phyloP scores from a whole-genome alignment of 2,113 vertebrate species.

The Mustela nigripes region DNA sequence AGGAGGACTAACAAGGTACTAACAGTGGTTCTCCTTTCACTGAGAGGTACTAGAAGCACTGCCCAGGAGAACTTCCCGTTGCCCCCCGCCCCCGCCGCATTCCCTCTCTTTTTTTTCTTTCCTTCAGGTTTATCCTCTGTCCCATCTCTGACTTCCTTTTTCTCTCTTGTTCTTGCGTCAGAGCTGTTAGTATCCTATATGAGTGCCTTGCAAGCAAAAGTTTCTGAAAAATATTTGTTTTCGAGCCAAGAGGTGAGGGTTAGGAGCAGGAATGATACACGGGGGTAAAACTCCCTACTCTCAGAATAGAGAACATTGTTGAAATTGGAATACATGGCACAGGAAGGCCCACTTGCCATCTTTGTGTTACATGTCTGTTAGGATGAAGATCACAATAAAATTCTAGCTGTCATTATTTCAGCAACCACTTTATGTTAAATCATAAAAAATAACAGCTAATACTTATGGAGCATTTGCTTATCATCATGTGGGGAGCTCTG shows the following conservation, averaged over 20 bases:
- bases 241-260: background rate
- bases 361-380: background rate
- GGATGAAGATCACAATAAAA: background rate
- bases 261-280: background rate
- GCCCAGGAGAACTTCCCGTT: fast-evolving
- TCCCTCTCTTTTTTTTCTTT: background rate
- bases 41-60: too few relatives aligned
- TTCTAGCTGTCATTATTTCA: background rate
- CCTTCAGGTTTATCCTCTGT: background rate
- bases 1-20: too few relatives aligned
- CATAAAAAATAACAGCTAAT: background rate
- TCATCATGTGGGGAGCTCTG: background rate
- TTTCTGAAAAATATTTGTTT: constrained; percentile 41
- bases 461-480: background rate
- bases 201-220: background rate
- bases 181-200: background rate
- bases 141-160: background rate
- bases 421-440: background rate
- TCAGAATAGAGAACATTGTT: background rate
- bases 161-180: background rate
- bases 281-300: background rate
- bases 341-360: background rate
- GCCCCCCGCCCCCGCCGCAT: background rate
- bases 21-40: background rate
- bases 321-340: background rate